These are phyloP conservation scores for Xestoiulus laeticollis DNA, from an alignment of 2,888 invertebrate genomes.

Conservation along the genomic window DNA sequence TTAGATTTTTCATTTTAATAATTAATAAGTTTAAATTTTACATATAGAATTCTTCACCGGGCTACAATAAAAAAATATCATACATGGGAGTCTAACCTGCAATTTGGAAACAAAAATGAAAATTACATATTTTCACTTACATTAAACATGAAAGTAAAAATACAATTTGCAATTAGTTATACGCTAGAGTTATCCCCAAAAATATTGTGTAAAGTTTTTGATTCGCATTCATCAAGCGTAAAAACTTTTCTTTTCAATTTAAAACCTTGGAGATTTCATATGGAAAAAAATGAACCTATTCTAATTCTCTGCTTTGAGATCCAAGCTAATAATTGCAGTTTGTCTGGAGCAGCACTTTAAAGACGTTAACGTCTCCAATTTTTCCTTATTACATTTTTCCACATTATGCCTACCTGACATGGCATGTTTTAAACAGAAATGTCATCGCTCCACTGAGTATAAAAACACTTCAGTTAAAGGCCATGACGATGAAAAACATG, in stretches of 20 bases:
- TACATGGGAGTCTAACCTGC: no score
- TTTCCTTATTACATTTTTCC: neutral
- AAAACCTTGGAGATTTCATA: neutral
- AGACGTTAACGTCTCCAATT: neutral
- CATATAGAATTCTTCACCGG: no score
- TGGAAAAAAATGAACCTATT: no score
- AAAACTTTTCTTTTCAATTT: neutral
- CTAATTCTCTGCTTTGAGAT: neutral
- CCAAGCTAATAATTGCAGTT: neutral
- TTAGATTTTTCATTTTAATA: no score
- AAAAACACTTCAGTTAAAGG: neutral
- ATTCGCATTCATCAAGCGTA: neutral
- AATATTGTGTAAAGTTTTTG: neutral
- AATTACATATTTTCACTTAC: no score
- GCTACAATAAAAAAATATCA: no score
- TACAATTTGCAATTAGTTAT: no score
- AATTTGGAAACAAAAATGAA: no score
- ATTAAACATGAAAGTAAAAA: no score
- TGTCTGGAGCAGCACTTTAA: conserved; percentile 2
- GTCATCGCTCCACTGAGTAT: neutral
- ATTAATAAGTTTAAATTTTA: no score
- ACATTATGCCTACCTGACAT: neutral
- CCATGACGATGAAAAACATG: neutral
- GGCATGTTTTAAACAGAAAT: neutral
- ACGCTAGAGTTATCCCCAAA: no score